These are phyloP conservation scores for Ctenochaetus hawaiiensis DNA, from an alignment of 2,797 vertebrate genomes.

Conservation along the genomic window DNA sequence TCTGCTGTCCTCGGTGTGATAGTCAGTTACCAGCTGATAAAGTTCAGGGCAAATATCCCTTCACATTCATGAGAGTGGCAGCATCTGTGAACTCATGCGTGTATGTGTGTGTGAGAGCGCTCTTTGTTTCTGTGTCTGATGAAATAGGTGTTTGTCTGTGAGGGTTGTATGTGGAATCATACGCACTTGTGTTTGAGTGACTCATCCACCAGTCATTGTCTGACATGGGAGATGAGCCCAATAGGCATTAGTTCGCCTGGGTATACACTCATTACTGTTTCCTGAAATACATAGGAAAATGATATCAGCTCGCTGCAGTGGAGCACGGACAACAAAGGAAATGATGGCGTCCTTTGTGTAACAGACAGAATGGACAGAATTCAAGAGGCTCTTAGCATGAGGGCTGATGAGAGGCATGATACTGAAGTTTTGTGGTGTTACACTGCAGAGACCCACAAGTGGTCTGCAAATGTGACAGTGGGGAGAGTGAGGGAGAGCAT, in stretches of 20 bases:
- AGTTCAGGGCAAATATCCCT: too few relatives aligned
- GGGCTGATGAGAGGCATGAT: constrained; percentile 61
- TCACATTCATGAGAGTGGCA: too few relatives aligned
- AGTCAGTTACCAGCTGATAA: too few relatives aligned
- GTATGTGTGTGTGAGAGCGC: neutral
- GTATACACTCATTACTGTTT: constrained; percentile 57
- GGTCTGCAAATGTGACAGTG: constrained; percentile 44
- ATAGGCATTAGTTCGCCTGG: constrained; percentile 53
- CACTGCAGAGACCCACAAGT: constrained; percentile 52
- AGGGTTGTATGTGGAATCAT: constrained; percentile 28
- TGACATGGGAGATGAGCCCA: constrained; percentile 55
- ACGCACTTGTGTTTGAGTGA: constrained; percentile 45
- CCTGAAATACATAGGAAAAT: constrained; percentile 66
- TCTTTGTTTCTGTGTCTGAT: constrained; percentile 1
- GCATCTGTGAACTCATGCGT: constrained; percentile 5
- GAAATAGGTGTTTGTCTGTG: neutral
- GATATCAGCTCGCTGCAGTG: constrained; percentile 48
- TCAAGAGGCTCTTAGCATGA: constrained; percentile 63
- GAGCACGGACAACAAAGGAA: constrained; percentile 44
- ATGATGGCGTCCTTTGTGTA: constrained; percentile 58
- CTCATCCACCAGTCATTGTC: constrained; percentile 58
- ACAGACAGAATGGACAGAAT: constrained; percentile 58
- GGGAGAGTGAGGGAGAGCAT: constrained; percentile 31
- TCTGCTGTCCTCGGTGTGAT: too few relatives aligned
- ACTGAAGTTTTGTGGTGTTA: constrained; percentile 34